Evolutionary conservation across 2,888 invertebrate genomes (phyloP).

Genomic region (Ceraclea dissimilis): DNA sequence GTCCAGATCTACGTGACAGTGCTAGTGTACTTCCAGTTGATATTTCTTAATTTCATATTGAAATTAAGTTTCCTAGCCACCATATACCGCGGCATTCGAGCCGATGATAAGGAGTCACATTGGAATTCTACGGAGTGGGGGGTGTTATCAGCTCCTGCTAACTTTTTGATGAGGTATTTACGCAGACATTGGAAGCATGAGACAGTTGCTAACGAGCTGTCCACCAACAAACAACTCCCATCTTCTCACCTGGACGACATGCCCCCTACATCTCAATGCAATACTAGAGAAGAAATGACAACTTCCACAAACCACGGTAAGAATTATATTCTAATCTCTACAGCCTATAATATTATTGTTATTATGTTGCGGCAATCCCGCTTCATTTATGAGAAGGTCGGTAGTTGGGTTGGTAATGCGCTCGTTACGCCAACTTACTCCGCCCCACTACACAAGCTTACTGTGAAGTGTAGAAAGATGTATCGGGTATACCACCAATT

Average conservation of each 20-base stretch:
- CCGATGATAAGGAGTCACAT: slow-evolving; percentile 11
- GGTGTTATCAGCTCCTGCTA: slow-evolving; percentile 10
- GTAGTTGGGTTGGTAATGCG: no score
- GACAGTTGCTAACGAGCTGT: slow-evolving; percentile 33
- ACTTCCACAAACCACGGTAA: neutral
- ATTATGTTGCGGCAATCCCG: no score
- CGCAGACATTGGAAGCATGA: slow-evolving; percentile 1
- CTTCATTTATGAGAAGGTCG: no score
- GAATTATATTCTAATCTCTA: neutral
- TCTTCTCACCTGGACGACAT: neutral
- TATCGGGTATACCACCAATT: no score
- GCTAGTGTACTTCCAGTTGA: slow-evolving; percentile 23
- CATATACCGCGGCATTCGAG: slow-evolving; percentile 15
- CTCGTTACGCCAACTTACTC: no score
- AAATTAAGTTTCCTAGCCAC: slow-evolving; percentile 22
- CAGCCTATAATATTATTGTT: no score
- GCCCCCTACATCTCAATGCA: neutral
- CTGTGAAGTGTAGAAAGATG: no score
- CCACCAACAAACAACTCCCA: slow-evolving; percentile 35
- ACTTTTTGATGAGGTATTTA: slow-evolving; percentile 8
- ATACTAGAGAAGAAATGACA: neutral
- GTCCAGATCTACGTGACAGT: slow-evolving; percentile 23
- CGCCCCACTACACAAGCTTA: no score
- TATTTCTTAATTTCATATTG: slow-evolving; percentile 18
- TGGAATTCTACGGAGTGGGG: slow-evolving; percentile 8